These are phyloP conservation scores for Apotomis turbidana DNA, from an alignment of 2,888 invertebrate species.

Conservation along the genomic window DNA sequence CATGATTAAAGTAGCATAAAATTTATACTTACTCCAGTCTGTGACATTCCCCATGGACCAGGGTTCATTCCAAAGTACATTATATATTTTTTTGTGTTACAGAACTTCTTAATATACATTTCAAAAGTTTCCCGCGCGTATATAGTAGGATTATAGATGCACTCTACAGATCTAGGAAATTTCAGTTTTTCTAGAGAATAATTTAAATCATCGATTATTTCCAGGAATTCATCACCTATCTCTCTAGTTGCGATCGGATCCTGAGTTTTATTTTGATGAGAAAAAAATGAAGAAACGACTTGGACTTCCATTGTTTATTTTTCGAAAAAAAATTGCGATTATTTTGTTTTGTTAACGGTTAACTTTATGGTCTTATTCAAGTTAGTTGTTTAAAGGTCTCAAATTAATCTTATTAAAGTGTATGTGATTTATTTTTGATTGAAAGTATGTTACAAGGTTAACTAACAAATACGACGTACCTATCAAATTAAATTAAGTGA, in stretches of 20 bases:
- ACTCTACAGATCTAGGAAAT: slow-evolving; percentile 83
- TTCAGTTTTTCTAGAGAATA: slow-evolving; percentile 70
- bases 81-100: slow-evolving; percentile 86
- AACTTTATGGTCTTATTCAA: neutral
- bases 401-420: too few relatives aligned
- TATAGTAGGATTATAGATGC: slow-evolving; percentile 92
- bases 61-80: slow-evolving; percentile 97
- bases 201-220: slow-evolving; percentile 71
- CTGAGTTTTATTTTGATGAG: slow-evolving; percentile 30
- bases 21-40: slow-evolving; percentile 89
- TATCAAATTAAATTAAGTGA: too few relatives aligned
- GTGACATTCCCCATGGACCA: slow-evolving; percentile 98
- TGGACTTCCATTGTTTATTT: slow-evolving; percentile 52
- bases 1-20: neutral
- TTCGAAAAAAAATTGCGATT: neutral
- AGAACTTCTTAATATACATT: slow-evolving; percentile 89
- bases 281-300: slow-evolving; percentile 69
- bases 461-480: too few relatives aligned
- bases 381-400: neutral
- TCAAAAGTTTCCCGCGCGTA: slow-evolving; percentile 92
- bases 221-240: slow-evolving; percentile 62
- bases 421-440: too few relatives aligned
- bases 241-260: slow-evolving; percentile 38
- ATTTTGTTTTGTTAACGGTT: neutral
- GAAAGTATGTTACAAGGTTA: too few relatives aligned